Evolutionary conservation across 1,140 invertebrate species (phyloP).

Genomic region (Pseudobourletiella spinata): DNA sequence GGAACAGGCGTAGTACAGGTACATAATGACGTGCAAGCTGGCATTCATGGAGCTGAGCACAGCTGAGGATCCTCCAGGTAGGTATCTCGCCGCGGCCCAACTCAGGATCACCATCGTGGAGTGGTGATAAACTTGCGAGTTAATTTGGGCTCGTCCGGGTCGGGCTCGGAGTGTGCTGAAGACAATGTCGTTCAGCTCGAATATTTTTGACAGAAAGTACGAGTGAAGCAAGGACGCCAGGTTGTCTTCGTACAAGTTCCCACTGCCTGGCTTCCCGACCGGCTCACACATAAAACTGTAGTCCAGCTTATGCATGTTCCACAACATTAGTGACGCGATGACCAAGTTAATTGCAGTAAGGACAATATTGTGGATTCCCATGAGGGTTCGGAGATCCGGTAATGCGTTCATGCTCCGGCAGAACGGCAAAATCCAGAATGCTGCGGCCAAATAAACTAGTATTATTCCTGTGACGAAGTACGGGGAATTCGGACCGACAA

Average conservation of each 20-base stretch:
- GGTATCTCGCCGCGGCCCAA: not conserved
- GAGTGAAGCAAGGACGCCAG: not conserved
- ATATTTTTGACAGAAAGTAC: not conserved
- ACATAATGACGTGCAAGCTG: not conserved
- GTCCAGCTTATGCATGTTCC: not conserved
- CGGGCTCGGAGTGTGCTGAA: not conserved
- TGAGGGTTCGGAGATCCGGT: not conserved
- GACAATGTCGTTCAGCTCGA: not conserved
- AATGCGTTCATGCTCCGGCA: not conserved
- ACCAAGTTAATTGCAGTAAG: not conserved
- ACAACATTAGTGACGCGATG: not conserved
- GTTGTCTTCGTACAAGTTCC: not conserved
- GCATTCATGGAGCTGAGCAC: not conserved
- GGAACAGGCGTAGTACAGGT: not conserved
- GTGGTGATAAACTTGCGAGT: not conserved
- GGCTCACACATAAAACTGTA: not conserved
- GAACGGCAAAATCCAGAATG: not conserved
- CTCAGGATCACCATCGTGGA: not conserved
- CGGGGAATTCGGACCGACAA: not conserved
- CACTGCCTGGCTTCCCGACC: not conserved
- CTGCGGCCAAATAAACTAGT: not conserved
- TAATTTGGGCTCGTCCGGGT: not conserved
- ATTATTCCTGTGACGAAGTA: not conserved
- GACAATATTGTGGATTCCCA: not conserved
- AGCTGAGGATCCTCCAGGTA: constrained; percentile 1